Conservation (phyloP, 2,113 vertebrate species). For the Vicugna pacos region DNA sequence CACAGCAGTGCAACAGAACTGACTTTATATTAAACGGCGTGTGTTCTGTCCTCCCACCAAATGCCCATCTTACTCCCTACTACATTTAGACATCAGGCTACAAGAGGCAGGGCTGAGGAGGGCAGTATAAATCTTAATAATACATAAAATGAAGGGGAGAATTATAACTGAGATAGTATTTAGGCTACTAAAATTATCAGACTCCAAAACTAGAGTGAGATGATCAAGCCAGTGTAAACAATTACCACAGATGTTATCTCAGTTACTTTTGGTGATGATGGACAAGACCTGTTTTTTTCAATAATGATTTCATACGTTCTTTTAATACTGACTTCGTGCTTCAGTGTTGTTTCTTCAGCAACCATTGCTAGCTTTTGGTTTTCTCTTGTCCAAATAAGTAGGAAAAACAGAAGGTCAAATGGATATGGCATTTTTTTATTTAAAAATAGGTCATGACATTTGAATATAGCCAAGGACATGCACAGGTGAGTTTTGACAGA, state of each 20-base stretch:
- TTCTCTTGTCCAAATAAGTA: conserved; percentile 24
- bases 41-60: not conserved
- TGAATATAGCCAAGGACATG: not conserved
- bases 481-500: not conserved
- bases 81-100: not conserved
- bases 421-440: not conserved
- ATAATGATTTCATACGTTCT: not conserved
- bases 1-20: not conserved
- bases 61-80: not conserved
- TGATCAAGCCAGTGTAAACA: not conserved
- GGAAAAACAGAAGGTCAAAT: not conserved
- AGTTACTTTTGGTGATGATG: not conserved
- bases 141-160: not conserved
- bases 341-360: not conserved
- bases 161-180: not conserved
- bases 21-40: not conserved
- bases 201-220: not conserved
- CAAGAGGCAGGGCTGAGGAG: not conserved
- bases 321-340: not conserved
- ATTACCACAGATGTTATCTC: not conserved
- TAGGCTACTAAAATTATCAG: not conserved
- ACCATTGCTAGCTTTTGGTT: not conserved
- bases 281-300: not conserved
- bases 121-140: not conserved
- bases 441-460: not conserved